A percentile compares a stretch with the other conserved stretches of the same genome.
phyloP scores from a whole-genome alignment of 1,140 invertebrate genomes.

The Calephelis virginiensis region DNA sequence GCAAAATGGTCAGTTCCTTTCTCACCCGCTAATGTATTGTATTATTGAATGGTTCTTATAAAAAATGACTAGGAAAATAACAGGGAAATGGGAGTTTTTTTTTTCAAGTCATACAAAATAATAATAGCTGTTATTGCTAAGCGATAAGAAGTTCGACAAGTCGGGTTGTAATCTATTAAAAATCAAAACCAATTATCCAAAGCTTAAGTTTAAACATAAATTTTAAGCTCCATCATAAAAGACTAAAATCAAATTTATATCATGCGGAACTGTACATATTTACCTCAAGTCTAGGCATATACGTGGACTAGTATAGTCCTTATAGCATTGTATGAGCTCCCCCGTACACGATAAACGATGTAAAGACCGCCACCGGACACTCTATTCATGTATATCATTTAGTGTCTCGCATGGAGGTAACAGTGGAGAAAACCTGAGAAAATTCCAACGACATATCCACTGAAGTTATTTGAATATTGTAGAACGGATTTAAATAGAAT shows the following conservation, averaged over 20 bases:
- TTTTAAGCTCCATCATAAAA: background rate
- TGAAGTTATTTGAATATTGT: slow-evolving; percentile 13
- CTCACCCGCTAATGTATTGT: too few relatives aligned
- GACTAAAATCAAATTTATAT: slow-evolving; percentile 1
- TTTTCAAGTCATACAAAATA: too few relatives aligned
- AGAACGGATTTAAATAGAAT: slow-evolving; percentile 5
- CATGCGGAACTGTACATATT: background rate
- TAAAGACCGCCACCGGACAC: slow-evolving; percentile 27
- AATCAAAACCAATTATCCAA: too few relatives aligned
- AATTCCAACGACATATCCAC: slow-evolving; percentile 14
- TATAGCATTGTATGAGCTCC: slow-evolving; percentile 27
- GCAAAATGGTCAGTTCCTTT: too few relatives aligned
- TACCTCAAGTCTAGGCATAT: slow-evolving; percentile 21
- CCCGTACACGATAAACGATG: slow-evolving; percentile 28
- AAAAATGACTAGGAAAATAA: too few relatives aligned
- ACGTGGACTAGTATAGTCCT: slow-evolving; percentile 26
- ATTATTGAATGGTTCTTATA: too few relatives aligned
- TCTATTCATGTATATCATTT: slow-evolving; percentile 31
- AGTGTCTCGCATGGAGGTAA: slow-evolving; percentile 24
- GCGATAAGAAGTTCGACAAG: too few relatives aligned
- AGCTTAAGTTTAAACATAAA: background rate
- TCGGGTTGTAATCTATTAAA: too few relatives aligned
- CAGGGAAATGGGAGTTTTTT: too few relatives aligned
- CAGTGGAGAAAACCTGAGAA: slow-evolving; percentile 30
- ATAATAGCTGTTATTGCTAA: too few relatives aligned